Conservation (phyloP, 30 jellyfish, hydroid and myxozoan genomes). For the Nemopilema nomurai region DNA sequence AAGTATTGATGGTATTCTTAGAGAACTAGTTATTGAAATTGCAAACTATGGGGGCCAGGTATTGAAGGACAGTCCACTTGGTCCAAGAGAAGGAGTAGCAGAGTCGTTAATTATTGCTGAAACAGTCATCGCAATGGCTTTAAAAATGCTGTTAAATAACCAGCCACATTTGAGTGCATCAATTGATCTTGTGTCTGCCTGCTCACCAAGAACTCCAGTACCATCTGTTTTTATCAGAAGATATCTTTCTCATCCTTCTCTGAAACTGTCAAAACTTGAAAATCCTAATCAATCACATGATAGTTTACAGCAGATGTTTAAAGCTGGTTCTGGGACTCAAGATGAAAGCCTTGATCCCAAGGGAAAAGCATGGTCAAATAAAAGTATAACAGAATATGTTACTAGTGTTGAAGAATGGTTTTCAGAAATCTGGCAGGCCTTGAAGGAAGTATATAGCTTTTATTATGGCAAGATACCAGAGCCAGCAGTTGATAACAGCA, state of each 20-base stretch:
- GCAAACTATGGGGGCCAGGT: conserved; percentile 40
- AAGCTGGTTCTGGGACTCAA: conserved; percentile 19
- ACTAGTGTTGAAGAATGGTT: conserved; percentile 72
- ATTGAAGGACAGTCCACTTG: conserved; percentile 16
- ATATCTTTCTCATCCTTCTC: conserved; percentile 69
- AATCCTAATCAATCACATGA: conserved; percentile 39
- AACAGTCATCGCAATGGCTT: conserved; percentile 83
- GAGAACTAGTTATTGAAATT: conserved; percentile 51
- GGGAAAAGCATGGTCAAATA: conserved; percentile 96
- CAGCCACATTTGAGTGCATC: conserved; percentile 67
- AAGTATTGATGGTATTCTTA: conserved; percentile 76
- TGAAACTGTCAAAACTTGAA: conserved; percentile 69
- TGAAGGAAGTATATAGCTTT: conserved; percentile 73
- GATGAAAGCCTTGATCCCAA: conserved; percentile 79
- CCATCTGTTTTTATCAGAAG: conserved; percentile 72
- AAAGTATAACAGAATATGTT: conserved; percentile 75
- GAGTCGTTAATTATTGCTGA: conserved; percentile 77
- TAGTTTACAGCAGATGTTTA: conserved; percentile 62
- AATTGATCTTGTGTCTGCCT: conserved; percentile 79
- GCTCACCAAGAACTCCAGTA: conserved; percentile 75
- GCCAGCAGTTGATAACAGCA: conserved; percentile 78
- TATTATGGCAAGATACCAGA: conserved; percentile 63
- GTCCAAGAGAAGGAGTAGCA: conserved; percentile 36
- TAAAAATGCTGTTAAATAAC: conserved; percentile 34
- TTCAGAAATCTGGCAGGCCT: conserved; percentile 59